Evolutionary conservation across 2,888 invertebrate genomes (phyloP), one percentile per base, ranked within the genome.

Genomic region (Erebia aethiops): DNA sequence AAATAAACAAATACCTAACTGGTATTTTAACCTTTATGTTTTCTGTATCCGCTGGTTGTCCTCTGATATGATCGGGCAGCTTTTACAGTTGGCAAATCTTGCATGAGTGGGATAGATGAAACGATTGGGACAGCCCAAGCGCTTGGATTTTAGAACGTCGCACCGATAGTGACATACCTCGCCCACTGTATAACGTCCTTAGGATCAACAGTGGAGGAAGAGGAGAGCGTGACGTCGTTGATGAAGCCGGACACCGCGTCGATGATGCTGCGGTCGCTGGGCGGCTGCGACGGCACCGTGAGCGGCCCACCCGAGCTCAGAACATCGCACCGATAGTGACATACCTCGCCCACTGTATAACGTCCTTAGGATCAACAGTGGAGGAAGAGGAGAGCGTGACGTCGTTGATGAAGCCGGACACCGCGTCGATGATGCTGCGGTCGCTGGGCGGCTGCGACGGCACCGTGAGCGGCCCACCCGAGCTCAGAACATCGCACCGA

Each of bases 191-290:
- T 94, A 49, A 92, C 88, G 77, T 94, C 94, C 80, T 92, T 96
- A 51, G 95, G 94, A 84, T 96, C 96, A 72, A 92, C 88, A 54
- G 90, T 86, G 52, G 95, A 94, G 61, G 94, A 93, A 74, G 94
- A 94, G 14, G 95, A 94, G 58, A 96, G 94, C 2, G 96, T 97
- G 75, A 99, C 99, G 91, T 99, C 99, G 84, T 98, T 98, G 82
- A 99, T 98, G 89, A 99, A 98, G 72, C 98, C 98, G 72, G 99
- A 98, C 74, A 99, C 98, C 83, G 98, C 98, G 87, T 99, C 99
- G 87, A 99, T 96, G 82, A 99, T 97, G 74, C 98, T 97, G 82
- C 98, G 97, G 98, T 99, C 89, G 95, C 97, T 83, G 96, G 98
- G 83, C 95, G 96, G 96, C 88, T 98, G 98, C 60, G 98, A 97